Base-by-base conservation (phyloP, 1,140 invertebrate genomes). In the Triops longicaudatus region DNA sequence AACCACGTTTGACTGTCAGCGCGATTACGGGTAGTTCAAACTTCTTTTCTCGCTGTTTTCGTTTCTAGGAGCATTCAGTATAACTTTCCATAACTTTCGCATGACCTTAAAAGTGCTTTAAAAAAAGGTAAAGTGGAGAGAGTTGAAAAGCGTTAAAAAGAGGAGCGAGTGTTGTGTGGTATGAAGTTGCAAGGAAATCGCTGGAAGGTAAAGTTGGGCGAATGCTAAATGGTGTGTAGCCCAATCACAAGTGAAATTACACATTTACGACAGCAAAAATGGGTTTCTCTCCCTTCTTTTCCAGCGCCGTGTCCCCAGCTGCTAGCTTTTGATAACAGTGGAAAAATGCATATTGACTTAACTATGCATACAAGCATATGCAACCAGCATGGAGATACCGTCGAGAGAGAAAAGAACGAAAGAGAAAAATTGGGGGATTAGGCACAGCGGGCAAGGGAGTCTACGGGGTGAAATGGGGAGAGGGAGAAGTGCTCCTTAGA, bases 301-400 rank as follows among this genome's bases (percentile, higher is more conserved):
- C 22, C 22, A n/a, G 17, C 17, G 10, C 17, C 10, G 50, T 17
- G 50, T 63, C 50, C 50, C 50, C 50, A 63, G 50, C 50, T 63
- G 50, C 50, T 63, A n/a, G 50, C 50, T 63, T 63, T 63, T 63
- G 50, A 63, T 63, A 63, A 63, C 50, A 63, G 50, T 63, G 50
- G 50, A 63, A 63, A 63, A 63, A 63, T 63, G 50, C 50, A 63
- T 63, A 63, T 63, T 63, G 50, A 63, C 50, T 63, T 22, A 63
- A 63, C 50, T 63, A 63, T 63, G 50, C 50, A 63, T 63, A 63
- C 50, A 63, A 63, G 50, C 50, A 63, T 63, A 63, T 63, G 50
- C 50, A 63, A 63, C 50, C 50, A 63, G 22, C 50, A 63, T 22
- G 17, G 22, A 63, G 50, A 63, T 63, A 63, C 22, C 50, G 50